phyloP scores from a whole-genome alignment of 2,888 invertebrate species.

The Eulithis prunata region DNA sequence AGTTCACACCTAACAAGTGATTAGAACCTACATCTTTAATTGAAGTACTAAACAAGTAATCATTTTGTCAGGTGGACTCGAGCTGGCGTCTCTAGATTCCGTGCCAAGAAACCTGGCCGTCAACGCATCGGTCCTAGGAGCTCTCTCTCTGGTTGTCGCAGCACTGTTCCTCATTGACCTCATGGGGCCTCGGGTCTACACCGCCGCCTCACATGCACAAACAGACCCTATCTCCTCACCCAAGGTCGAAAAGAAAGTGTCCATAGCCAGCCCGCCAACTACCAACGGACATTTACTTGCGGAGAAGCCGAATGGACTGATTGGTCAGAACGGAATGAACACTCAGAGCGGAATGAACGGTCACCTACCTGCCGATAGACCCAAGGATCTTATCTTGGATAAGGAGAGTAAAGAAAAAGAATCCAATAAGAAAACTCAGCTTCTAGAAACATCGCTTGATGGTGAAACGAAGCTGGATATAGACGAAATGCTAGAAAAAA shows the following conservation, averaged over 20 bases:
- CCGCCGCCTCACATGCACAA: conserved; percentile 70
- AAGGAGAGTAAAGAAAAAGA: conserved; percentile 51
- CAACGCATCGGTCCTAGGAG: conserved; percentile 89
- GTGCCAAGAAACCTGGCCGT: conserved; percentile 87
- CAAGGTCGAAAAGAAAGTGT: conserved; percentile 66
- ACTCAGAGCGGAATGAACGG: conserved; percentile 41
- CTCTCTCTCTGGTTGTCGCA: conserved; percentile 87
- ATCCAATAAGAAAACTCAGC: conserved; percentile 54
- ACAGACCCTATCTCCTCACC: conserved; percentile 67
- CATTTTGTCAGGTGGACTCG: conserved; percentile 83
- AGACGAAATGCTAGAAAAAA: conserved; percentile 65
- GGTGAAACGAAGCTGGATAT: conserved; percentile 47
- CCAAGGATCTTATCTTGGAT: conserved; percentile 69
- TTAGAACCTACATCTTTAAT: too few species aligned
- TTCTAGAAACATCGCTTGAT: conserved; percentile 42
- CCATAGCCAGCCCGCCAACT: conserved; percentile 56
- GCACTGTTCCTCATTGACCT: conserved; percentile 88
- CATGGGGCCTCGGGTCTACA: conserved; percentile 82
- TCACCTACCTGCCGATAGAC: conserved; percentile 57
- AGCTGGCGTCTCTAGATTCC: conserved; percentile 88
- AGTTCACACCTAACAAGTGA: too few species aligned
- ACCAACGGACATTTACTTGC: conserved; percentile 52
- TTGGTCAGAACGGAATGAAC: conserved; percentile 28
- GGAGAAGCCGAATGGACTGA: conserved; percentile 48
- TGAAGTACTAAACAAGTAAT: background rate